Conservation (phyloP, 2,888 invertebrate species). For the Acanthoscelides obtectus region DNA sequence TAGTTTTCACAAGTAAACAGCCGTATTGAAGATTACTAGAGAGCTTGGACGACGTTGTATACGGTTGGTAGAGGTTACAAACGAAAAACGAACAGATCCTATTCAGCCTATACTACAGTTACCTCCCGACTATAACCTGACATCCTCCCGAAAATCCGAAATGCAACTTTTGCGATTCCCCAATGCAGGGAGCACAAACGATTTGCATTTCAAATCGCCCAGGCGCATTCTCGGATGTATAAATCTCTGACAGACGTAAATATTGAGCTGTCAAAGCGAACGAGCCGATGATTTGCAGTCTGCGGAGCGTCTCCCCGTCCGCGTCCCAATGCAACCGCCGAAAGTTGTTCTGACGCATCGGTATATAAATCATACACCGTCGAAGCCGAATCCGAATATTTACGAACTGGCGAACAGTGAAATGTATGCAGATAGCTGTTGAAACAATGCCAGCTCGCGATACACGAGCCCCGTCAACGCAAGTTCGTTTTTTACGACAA, state of each 20-base stretch:
- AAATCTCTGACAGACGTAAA: background rate
- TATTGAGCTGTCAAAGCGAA: background rate
- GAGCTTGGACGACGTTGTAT: too few relatives aligned
- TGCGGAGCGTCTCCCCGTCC: background rate
- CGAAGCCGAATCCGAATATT: background rate
- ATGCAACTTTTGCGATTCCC: background rate
- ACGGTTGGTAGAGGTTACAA: too few relatives aligned
- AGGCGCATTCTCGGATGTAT: background rate
- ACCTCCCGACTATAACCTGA: too few relatives aligned
- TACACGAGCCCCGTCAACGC: background rate
- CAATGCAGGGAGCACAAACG: background rate
- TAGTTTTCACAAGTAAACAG: too few relatives aligned
- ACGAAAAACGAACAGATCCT: too few relatives aligned
- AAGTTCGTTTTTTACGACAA: too few relatives aligned
- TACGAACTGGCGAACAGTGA: background rate
- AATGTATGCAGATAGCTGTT: background rate
- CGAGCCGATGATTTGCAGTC: background rate
- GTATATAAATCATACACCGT: background rate
- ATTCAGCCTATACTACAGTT: too few relatives aligned
- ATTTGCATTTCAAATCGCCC: background rate
- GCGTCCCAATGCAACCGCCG: too few relatives aligned
- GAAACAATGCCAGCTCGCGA: background rate
- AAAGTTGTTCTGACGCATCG: background rate
- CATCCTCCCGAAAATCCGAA: background rate
- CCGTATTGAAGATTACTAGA: too few relatives aligned